Base-by-base conservation (phyloP, 2,888 invertebrate genomes). In the Penaeus monodon region DNA sequence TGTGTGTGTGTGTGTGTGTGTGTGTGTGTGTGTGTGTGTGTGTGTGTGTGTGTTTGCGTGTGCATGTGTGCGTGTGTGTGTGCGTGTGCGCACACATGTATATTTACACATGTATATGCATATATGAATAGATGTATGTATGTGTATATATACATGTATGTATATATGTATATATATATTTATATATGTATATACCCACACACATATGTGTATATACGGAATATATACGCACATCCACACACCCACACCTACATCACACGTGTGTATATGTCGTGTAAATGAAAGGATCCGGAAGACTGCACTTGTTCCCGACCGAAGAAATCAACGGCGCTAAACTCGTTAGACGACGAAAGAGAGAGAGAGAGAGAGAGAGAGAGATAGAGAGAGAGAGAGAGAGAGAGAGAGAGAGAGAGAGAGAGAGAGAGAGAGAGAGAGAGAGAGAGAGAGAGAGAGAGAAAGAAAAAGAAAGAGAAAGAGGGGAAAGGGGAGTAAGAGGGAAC, bases 351-450 rank as follows among this genome's bases (percentile, higher is more conserved):
- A 4, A 78, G 66, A 84, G 76, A 84, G 77, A 84, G 64, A 84
- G 83, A 83, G 83, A 76, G 76, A 83, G 64, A 64, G 83, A 83
- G 74, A 76, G 83, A 82, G 64, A 64, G 74, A 83, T 20, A 38
- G 81, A 70, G 44, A 49, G 76, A 82, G 73, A 73, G 63, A 29
- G 73, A 57, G 27, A 57, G 27, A 68, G 70, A 38, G 76, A 83
- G 33, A 70, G 74, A 14, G 27, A 80, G 66, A 80, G 80, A 27
- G 65, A 81, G 70, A 49, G 81, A 70, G 44, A 64, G 68, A 20
- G 78, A 78, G 24, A 44, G 81, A 49, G 38, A 76, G 70, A 70
- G 81, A 66, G 66, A 66, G 20, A 22, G 76, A 76, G 76, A 33
- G 76, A 33, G 76, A 33, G 76, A 33, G 76, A 74, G 27, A 74